These are phyloP conservation scores for Callimorpha dominula DNA, from an alignment of 2,888 invertebrate species.

Conservation along the genomic window DNA sequence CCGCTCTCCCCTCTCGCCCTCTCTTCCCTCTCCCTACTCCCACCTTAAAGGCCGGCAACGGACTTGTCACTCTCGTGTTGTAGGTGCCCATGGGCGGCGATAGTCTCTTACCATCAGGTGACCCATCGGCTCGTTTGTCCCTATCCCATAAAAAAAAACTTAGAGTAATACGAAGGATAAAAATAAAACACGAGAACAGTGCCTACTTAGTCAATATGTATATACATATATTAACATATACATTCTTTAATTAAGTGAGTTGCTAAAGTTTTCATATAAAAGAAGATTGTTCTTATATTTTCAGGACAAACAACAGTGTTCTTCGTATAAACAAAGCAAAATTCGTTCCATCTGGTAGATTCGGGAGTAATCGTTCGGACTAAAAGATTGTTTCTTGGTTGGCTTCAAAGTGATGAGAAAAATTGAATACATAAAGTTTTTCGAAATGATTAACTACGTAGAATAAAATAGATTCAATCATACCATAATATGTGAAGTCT, in stretches of 20 bases:
- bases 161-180: too few species aligned
- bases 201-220: too few species aligned
- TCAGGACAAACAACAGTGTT: conserved; percentile 50
- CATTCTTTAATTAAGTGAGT: conserved; percentile 51
- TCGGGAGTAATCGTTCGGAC: conserved; percentile 51
- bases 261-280: conserved; percentile 54
- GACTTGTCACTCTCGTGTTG: too few species aligned
- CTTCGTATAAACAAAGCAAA: conserved; percentile 51
- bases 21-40: too few species aligned
- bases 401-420: conserved; percentile 34
- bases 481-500: too few species aligned
- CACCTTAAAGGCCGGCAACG: too few species aligned
- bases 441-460: conserved; percentile 32
- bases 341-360: conserved; percentile 52
- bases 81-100: too few species aligned
- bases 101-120: too few species aligned
- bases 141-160: too few species aligned
- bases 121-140: too few species aligned
- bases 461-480: background rate
- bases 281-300: conserved; percentile 50
- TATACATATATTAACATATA: conserved; percentile 19
- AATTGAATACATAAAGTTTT: conserved; percentile 40
- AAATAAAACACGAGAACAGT: too few species aligned
- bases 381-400: conserved; percentile 54
- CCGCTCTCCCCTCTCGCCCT: too few species aligned